Conservation (phyloP, 2,888 invertebrate species). For the Phalera bucephala region DNA sequence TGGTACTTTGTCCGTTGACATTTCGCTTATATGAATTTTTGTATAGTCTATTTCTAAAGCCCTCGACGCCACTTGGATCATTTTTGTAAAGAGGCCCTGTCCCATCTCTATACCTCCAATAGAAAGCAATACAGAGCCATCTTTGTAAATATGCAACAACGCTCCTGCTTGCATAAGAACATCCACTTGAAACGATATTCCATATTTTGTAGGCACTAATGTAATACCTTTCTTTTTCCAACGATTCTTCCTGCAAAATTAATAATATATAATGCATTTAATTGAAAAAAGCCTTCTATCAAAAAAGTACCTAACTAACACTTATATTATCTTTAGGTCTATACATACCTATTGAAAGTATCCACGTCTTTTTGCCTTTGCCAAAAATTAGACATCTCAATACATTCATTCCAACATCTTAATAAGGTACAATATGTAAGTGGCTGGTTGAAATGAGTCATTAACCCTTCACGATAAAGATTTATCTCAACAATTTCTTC, state of each 20-base stretch:
- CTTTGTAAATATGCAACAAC: conserved; percentile 88
- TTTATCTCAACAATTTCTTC: conserved; percentile 87
- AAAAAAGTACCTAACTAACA: too few species aligned
- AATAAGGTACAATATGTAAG: conserved; percentile 88
- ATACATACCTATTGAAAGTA: conserved; percentile 86
- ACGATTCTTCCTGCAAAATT: conserved; percentile 81
- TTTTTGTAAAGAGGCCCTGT: conserved; percentile 94
- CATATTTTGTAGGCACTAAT: conserved; percentile 89
- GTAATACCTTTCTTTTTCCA: conserved; percentile 91
- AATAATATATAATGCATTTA: background rate
- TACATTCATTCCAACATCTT: conserved; percentile 91
- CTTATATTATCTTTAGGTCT: background rate
- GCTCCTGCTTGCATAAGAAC: conserved; percentile 91
- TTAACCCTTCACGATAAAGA: conserved; percentile 90
- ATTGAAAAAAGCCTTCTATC: too few species aligned
- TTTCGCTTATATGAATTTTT: conserved; percentile 88
- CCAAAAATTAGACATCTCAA: conserved; percentile 85
- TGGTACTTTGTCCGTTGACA: conserved; percentile 91
- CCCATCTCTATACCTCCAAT: conserved; percentile 96
- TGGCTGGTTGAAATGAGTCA: conserved; percentile 90
- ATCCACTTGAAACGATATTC: conserved; percentile 86
- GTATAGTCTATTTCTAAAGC: conserved; percentile 84
- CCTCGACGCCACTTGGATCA: conserved; percentile 91
- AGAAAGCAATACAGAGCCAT: conserved; percentile 90
- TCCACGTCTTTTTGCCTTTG: conserved; percentile 83